Evolutionary conservation across 2,113 vertebrate species (phyloP), one percentile per base, ranked within the genome.

Genomic region (Phrynosoma blainvillii): DNA sequence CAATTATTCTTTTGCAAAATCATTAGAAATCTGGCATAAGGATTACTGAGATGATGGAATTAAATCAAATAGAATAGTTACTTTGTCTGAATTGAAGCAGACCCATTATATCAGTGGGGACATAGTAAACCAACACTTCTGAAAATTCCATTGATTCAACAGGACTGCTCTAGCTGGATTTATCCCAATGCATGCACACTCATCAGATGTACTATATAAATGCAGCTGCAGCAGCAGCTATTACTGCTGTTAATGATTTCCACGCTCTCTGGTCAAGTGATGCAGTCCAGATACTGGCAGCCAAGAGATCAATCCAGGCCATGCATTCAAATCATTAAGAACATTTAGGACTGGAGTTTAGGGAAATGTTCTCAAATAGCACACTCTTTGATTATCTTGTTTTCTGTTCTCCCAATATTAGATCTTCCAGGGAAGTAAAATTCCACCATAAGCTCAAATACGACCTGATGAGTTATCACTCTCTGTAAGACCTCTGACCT

Each of bases 381-480:
- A 27, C 73, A 20, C 9, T 12, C 62, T 77, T 42, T 77, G 42
- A 83, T 84, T 88, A 25, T 65, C 80, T 84, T 84, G 80, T 32
- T 59, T 14, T 88, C 71, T 36, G 62, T 25, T 40, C 40, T 66
- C 20, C 14, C 59, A 68, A 78, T 83, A 42, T 74, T 27, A 78
- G 81, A 88, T 83, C 80, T 83, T 74, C 42, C 73, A 84, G 42
- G 80, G 74, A 88, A 88, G 80, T 78, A 56, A 68, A 82, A 77
- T 30, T 47, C 81, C 62, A 32, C 86, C 23, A 47, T 25, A 75
- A 82, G 79, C 86, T 83, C n/a, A 88, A 84, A 82, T 88, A 83
- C 62, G 32, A 77, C 87, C 62, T 84, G 87, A 88, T 88, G 87
- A 88, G 81, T 88, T 88, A 88, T 88, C 81, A 88, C 87, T 88